Evolutionary conservation across 2,113 vertebrate species (phyloP).

Genomic region (Corapipo altera): DNA sequence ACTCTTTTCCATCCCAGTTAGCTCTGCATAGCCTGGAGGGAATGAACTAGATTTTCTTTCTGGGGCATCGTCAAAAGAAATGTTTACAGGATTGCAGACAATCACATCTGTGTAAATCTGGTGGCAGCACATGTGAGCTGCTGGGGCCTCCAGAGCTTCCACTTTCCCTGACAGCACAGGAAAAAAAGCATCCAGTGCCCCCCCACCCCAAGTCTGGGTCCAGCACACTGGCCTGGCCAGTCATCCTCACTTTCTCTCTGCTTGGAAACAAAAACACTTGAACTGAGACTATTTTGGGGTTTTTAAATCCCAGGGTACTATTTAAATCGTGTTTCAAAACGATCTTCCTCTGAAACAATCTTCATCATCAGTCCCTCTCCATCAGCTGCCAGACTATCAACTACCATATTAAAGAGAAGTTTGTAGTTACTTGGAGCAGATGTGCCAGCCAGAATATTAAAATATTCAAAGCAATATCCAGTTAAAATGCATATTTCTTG

Average conservation of each 20-base stretch:
- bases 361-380: background rate
- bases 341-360: background rate
- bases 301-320: background rate
- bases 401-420: background rate
- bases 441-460: background rate
- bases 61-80: background rate
- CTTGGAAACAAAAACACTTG: background rate
- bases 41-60: slow-evolving; percentile 59
- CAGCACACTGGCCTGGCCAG: background rate
- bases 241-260: background rate
- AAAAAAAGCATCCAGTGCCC: background rate
- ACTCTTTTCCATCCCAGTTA: slow-evolving; percentile 51
- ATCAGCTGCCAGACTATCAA: background rate
- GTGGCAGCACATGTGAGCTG: background rate
- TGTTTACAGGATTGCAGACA: background rate
- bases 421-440: background rate
- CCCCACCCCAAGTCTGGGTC: background rate
- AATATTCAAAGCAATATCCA: background rate
- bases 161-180: accelerated
- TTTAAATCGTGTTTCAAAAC: background rate
- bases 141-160: background rate
- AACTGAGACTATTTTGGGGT: background rate
- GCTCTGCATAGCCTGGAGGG: slow-evolving; percentile 1
- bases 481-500: background rate
- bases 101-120: background rate